These are phyloP conservation scores for Acromyrmex charruanus DNA, from an alignment of 1,140 invertebrate species.

Conservation along the genomic window DNA sequence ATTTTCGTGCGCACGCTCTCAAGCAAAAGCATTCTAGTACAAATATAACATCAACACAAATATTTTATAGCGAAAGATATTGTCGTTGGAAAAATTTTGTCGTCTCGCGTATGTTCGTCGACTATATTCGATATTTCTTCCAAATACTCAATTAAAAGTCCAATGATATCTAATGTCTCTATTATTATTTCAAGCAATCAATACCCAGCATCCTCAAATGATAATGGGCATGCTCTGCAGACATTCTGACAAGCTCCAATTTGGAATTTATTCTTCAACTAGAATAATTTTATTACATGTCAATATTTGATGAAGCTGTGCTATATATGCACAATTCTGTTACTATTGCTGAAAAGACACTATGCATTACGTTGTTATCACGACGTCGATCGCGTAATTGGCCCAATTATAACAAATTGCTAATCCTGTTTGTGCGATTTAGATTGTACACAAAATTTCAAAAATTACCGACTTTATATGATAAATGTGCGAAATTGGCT, in stretches of 20 bases:
- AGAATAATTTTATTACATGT: constrained; percentile 6
- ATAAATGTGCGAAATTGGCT: constrained; percentile 16
- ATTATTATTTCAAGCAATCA: neutral
- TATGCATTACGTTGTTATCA: neutral
- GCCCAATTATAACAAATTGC: constrained; percentile 19
- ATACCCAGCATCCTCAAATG: neutral
- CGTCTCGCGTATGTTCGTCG: neutral
- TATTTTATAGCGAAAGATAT: neutral
- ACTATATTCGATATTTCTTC: neutral
- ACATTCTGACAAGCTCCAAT: neutral
- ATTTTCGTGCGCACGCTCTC: neutral
- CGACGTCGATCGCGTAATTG: constrained; percentile 29
- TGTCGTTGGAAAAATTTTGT: neutral
- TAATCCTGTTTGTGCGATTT: neutral
- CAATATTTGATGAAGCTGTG: neutral
- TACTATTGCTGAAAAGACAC: neutral
- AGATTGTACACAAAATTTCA: too few species aligned
- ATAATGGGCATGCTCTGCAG: neutral
- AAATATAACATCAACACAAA: neutral
- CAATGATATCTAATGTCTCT: neutral
- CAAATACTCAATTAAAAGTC: constrained; percentile 22
- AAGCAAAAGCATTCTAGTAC: neutral
- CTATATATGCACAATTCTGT: neutral
- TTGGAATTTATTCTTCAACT: neutral
- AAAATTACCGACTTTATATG: neutral